phyloP scores from a whole-genome alignment of 53 echinoderm and acorn worm genomes.

The Hippasteria phrygiana region DNA sequence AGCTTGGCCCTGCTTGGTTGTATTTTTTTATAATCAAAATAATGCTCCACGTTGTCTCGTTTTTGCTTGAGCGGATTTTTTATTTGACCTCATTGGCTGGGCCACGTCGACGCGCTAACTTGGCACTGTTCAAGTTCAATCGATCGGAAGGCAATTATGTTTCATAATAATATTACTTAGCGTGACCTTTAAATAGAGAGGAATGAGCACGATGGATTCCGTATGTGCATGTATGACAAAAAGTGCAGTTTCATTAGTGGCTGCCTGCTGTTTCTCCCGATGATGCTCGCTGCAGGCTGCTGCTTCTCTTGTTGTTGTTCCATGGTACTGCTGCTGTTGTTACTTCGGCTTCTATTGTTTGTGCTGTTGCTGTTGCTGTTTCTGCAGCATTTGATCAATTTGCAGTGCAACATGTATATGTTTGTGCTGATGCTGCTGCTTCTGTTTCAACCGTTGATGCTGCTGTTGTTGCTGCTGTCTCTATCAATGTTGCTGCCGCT shows the following conservation, averaged over 20 bases:
- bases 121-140: conserved; percentile 56
- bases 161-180: conserved; percentile 6
- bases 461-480: neutral
- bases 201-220: neutral
- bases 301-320: too few species aligned
- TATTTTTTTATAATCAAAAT: too few species aligned
- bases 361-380: too few species aligned
- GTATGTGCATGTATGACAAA: neutral
- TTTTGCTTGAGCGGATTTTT: neutral
- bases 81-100: conserved; percentile 1
- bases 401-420: too few species aligned
- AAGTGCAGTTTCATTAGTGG: neutral
- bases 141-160: conserved; percentile 25
- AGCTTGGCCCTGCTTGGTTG: too few species aligned
- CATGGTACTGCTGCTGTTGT: too few species aligned
- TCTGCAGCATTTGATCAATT: too few species aligned
- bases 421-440: neutral
- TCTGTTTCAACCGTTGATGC: neutral
- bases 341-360: too few species aligned
- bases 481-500: neutral
- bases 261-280: neutral
- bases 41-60: neutral
- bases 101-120: conserved; percentile 16
- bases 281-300: too few species aligned
- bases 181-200: conserved; percentile 15